These are phyloP conservation scores for Acheta domesticus DNA, from an alignment of 2,888 invertebrate species.

Conservation along the genomic window DNA sequence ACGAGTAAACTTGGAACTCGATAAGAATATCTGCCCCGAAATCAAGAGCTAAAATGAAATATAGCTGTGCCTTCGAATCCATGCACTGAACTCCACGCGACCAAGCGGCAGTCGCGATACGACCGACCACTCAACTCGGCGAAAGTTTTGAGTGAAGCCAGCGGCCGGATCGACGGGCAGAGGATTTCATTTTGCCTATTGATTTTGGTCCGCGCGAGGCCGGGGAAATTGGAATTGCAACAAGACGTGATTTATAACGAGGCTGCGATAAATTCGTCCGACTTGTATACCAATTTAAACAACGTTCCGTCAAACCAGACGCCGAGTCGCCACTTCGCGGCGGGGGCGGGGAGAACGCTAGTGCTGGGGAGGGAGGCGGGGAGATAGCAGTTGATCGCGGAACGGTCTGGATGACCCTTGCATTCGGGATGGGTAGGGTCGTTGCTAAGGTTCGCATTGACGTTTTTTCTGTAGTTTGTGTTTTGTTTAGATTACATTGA, in stretches of 20 bases:
- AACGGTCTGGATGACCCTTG: no score
- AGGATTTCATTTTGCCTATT: conserved; percentile 18
- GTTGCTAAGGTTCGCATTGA: no score
- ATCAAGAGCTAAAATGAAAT: conserved; percentile 5
- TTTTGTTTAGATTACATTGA: no score
- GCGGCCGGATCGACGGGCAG: neutral
- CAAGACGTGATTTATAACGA: conserved; percentile 18
- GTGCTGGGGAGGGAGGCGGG: no score
- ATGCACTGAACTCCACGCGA: neutral
- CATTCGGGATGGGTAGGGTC: no score
- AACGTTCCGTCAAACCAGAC: neutral
- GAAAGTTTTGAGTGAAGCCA: neutral
- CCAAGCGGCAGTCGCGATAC: neutral
- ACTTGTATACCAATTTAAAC: conserved; percentile 2
- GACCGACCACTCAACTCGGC: neutral
- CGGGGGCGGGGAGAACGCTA: no score
- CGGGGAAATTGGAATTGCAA: conserved; percentile 3
- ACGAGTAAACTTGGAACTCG: conserved; percentile 5
- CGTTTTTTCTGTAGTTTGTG: no score
- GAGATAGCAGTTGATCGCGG: no score
- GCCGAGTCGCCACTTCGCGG: neutral
- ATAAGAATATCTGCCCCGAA: neutral
- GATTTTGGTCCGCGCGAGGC: conserved; percentile 7
- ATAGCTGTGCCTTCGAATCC: neutral
- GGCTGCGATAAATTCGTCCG: conserved; percentile 11